Conservation (phyloP, 2,797 vertebrate genomes). For the Rhadinocentrus ornatus region DNA sequence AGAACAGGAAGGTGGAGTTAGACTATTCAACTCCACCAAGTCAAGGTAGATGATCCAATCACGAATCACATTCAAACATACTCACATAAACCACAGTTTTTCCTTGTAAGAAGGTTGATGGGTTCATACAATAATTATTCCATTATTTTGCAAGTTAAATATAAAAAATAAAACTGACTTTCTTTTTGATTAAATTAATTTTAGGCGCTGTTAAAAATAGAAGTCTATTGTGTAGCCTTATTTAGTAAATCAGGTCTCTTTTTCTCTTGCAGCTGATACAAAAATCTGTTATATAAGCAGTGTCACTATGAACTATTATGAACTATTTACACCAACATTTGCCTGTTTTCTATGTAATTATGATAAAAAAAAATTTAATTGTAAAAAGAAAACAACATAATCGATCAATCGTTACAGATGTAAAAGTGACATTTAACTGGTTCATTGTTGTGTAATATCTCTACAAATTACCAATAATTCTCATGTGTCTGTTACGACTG, state of each 20-base stretch:
- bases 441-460: constrained; percentile 10
- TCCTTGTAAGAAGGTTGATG: neutral
- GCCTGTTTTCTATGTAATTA: neutral
- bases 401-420: neutral
- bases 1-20: neutral
- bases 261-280: neutral
- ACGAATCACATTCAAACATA: neutral
- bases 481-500: constrained; percentile 19
- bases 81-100: neutral
- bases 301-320: too few relatives aligned
- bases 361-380: neutral
- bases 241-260: neutral
- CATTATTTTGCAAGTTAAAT: too few relatives aligned
- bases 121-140: neutral
- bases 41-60: neutral
- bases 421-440: neutral
- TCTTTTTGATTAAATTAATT: neutral
- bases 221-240: neutral
- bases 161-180: constrained; percentile 1
- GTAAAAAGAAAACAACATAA: neutral
- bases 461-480: constrained; percentile 1
- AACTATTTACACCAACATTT: neutral
- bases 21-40: neutral
- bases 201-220: neutral
- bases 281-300: neutral